Percentiles rank a stretch among this genome's conserved stretches.
Evolutionary conservation across 2,113 vertebrate genomes (phyloP).

Genomic region (Promerops cafer): DNA sequence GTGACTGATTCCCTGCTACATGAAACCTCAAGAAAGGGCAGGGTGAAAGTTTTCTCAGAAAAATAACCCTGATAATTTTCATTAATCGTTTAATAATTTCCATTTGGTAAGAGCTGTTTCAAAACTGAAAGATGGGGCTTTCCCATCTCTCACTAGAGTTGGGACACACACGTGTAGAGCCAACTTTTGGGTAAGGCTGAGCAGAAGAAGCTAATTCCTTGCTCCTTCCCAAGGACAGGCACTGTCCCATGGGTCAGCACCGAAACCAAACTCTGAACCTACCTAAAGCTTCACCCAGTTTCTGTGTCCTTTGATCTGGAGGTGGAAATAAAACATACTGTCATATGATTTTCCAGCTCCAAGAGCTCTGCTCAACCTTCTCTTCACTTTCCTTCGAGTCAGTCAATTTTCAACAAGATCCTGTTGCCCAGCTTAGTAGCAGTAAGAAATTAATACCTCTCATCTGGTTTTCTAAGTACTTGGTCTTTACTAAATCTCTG

Average conservation of each 20-base stretch:
- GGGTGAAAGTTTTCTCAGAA: not conserved
- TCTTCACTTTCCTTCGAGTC: not conserved
- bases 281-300: not conserved
- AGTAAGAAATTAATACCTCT: not conserved
- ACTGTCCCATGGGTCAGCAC: not conserved
- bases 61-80: not conserved
- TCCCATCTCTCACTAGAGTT: not conserved
- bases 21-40: not conserved
- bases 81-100: not conserved
- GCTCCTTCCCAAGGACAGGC: not conserved
- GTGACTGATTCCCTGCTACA: not conserved
- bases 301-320: not conserved
- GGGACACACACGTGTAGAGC: not conserved
- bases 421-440: not conserved
- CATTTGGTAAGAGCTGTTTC: not conserved
- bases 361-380: not conserved
- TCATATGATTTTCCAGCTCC: not conserved
- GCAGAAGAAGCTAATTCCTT: not conserved
- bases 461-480: not conserved
- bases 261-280: not conserved
- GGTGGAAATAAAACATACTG: not conserved
- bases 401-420: not conserved
- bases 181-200: not conserved
- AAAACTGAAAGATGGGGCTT: not conserved
- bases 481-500: not conserved